Evolutionary conservation across 2,797 vertebrate genomes (phyloP), one percentile per base, ranked within the genome.

Genomic region (Sitta carolinensis): DNA sequence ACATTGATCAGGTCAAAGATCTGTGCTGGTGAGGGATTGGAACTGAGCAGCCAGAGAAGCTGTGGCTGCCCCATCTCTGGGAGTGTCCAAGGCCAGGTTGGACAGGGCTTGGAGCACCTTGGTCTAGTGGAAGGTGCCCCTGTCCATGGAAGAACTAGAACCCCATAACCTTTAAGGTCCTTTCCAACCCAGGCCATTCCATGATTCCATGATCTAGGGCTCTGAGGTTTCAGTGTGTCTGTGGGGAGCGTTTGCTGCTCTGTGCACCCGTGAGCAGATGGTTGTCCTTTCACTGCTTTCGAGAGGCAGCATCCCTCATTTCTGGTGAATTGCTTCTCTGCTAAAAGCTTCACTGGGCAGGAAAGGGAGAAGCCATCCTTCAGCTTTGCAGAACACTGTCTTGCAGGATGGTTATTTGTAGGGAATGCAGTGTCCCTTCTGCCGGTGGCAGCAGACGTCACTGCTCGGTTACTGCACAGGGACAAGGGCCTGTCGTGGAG

Each of bases 191-290:
- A 54, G 36, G 12, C 26, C 34, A 17, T 36, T 78, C 51, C 66
- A 40, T 13, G n/a, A 34, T 34, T 47, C 72, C 52, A 23, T 20
- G 69, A 25, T 8, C 45, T n/a, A 9, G 34, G 20, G 62, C 77
- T 85, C 63, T 27, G 68, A 59, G 42, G 20, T 64, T 66, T 84
- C 1, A 1, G 13, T 4, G 3, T 0, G 11, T n/a, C 19, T 34
- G 27, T 26, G 27, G 20, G 55, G 47, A 77, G 40, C 0, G 0
- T 12, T 45, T 34, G 47, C 66, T 50, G 42, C 69, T 84, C 76
- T 0, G 0, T 25, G 40, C 34, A 19, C 40, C 70, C 5, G 0
- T 4, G 14, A 72, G 51, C 1, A 5, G 77, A 55, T 73, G 2
- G 1, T 3, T 75, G 55, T 48, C 8, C 57, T 72, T 78, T 64